phyloP scores from a whole-genome alignment of 2,888 invertebrate genomes.

The Cyaniris semiargus region DNA sequence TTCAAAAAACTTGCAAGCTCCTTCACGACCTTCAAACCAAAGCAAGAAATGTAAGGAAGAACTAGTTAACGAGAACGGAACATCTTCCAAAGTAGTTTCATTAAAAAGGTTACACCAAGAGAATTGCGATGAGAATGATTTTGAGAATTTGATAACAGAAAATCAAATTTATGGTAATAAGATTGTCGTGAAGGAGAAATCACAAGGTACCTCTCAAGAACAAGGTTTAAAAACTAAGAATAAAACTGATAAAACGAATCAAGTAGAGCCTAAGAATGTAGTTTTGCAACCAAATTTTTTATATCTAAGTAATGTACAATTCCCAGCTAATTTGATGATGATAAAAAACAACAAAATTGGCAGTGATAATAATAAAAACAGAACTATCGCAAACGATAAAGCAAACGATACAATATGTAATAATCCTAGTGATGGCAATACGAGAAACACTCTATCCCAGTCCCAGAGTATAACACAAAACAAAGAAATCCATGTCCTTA shows the following conservation, averaged over 20 bases:
- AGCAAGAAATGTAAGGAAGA: slow-evolving; percentile 70
- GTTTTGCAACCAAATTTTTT: slow-evolving; percentile 71
- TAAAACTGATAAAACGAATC: slow-evolving; percentile 52
- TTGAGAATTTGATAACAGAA: slow-evolving; percentile 78
- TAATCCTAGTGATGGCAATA: slow-evolving; percentile 45
- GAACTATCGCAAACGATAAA: slow-evolving; percentile 57
- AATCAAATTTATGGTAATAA: slow-evolving; percentile 80
- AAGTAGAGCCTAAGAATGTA: slow-evolving; percentile 61
- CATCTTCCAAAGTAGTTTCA: slow-evolving; percentile 72
- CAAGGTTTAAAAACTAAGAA: slow-evolving; percentile 62
- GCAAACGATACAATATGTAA: slow-evolving; percentile 38
- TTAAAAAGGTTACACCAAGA: slow-evolving; percentile 74
- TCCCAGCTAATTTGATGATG: slow-evolving; percentile 73
- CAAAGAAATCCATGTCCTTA: slow-evolving; percentile 62
- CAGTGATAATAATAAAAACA: slow-evolving; percentile 51
- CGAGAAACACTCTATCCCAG: slow-evolving; percentile 49
- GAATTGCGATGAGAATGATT: slow-evolving; percentile 76
- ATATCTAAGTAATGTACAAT: slow-evolving; percentile 71
- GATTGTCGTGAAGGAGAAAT: slow-evolving; percentile 80
- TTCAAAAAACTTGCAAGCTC: slow-evolving; percentile 75
- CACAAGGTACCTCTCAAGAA: slow-evolving; percentile 66
- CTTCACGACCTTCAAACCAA: slow-evolving; percentile 71
- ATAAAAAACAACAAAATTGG: slow-evolving; percentile 64
- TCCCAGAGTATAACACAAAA: slow-evolving; percentile 46
- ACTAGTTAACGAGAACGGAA: slow-evolving; percentile 53